Evolutionary conservation across 2,888 invertebrate species (phyloP), one percentile per base, ranked within the genome.

Genomic region (Pterobdella sp.): DNA sequence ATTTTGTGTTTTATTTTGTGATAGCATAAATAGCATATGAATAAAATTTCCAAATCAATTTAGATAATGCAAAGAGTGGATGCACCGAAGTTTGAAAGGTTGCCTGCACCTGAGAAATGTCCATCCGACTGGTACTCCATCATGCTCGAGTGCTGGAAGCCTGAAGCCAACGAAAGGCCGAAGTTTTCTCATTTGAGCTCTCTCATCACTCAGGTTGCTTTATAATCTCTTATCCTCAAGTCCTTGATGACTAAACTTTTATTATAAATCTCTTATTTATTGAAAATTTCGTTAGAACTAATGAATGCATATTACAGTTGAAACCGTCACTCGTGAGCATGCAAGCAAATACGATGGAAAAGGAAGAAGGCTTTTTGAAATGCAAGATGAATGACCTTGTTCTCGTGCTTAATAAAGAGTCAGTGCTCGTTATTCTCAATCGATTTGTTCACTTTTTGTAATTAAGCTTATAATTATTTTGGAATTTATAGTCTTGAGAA

Each of bases 71-170:
- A 78, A 36, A 74, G 75, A 4, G 75, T 78, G 14, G 77, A 78
- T 37, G 76, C 76, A 72, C 78, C 78, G 0, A 74, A 72, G 37
- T 74, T 52, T 26, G 74, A 92, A 88, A 88, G 95, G 75, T 85
- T 96, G 76, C 94, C 95, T 81, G 90, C 91, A 78, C 96, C 96
- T 0, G 94, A 94, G 79, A 92, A 92, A 80, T 96, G 96, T 81
- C 94, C 97, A 0, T 89, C 91, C 77, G 93, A 93, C 60, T 94
- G 94, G 83, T 96, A 93, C 82, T 87, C 88, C 10, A 85, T 94
- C 18, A 96, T 98, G 96, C 86, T 91, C 78, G 91, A 93, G 81
- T 97, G 97, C 83, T 98, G 98, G 98, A 89, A 91, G 75, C 94
- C 96, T 81, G 93, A 95, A 78, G 90, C 93, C 0, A 87, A 87